phyloP scores from a whole-genome alignment of 1,140 invertebrate genomes.

The roundworm (Caenorhabditis elegans) region DNA sequence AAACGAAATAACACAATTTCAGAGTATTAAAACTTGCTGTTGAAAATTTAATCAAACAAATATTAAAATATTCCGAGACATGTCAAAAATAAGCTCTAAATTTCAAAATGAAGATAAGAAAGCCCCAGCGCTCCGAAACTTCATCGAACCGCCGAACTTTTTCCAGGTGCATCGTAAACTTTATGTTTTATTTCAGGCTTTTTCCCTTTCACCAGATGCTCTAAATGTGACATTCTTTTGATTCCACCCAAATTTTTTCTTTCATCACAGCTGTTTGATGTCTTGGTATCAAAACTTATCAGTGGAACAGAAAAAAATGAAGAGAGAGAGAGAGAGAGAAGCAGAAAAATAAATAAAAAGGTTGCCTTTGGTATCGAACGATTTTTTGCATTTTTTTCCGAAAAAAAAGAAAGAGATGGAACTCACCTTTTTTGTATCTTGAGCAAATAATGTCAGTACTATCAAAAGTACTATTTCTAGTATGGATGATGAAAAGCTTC shows the following conservation, averaged over 20 bases:
- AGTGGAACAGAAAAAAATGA: background rate
- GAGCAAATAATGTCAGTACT: too few relatives aligned
- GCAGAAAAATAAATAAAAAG: background rate
- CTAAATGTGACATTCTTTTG: conserved; percentile 16
- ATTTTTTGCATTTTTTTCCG: background rate
- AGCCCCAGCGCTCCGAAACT: too few relatives aligned
- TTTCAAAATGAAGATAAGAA: too few relatives aligned
- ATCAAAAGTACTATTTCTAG: too few relatives aligned
- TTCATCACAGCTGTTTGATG: conserved; percentile 1
- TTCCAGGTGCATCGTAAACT: conserved; percentile 22
- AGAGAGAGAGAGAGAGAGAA: background rate
- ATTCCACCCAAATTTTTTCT: background rate
- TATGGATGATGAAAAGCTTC: background rate
- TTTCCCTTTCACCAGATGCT: background rate
- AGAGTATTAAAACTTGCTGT: too few relatives aligned
- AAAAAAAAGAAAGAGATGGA: too few relatives aligned
- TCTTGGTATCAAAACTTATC: background rate
- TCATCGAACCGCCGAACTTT: background rate
- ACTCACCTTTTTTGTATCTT: background rate
- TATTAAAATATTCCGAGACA: too few relatives aligned
- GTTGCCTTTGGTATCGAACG: background rate
- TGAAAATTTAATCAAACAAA: too few relatives aligned
- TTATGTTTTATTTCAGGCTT: background rate
- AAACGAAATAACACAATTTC: too few relatives aligned
- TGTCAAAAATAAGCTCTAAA: too few relatives aligned